Evolutionary conservation across 2,888 invertebrate species (phyloP).

Genomic region (Eupsilia transversa): DNA sequence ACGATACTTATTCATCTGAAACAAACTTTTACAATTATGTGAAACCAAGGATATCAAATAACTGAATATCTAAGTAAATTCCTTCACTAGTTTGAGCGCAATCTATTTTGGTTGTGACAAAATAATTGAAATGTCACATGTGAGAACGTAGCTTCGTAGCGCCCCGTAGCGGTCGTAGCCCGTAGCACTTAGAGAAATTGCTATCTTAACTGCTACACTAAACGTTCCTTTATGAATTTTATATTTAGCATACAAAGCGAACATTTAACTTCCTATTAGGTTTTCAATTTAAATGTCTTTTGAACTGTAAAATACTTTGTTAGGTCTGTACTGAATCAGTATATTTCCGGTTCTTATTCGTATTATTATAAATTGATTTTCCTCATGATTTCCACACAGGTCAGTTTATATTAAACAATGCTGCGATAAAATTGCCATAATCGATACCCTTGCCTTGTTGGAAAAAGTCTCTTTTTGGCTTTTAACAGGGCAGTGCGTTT

Average conservation of each 20-base stretch:
- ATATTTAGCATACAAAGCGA: conserved; percentile 57
- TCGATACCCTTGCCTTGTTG: not conserved
- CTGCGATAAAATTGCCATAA: not conserved
- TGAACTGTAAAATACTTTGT: conserved; percentile 32
- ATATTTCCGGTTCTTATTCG: not conserved
- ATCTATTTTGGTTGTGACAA: conserved; percentile 62
- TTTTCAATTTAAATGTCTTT: conserved; percentile 38
- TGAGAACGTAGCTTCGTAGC: conserved; percentile 48
- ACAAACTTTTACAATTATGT: not conserved
- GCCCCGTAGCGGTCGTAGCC: conserved; percentile 52
- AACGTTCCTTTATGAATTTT: conserved; percentile 59
- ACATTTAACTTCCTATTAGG: conserved; percentile 38
- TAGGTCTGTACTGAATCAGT: no score
- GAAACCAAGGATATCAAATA: conserved; percentile 6
- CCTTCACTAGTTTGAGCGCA: conserved; percentile 20
- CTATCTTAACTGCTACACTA: conserved; percentile 38
- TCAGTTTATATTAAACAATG: not conserved
- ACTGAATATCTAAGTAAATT: conserved; percentile 21
- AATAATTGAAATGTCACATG: conserved; percentile 69
- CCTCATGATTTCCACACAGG: not conserved
- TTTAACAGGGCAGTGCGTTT: no score
- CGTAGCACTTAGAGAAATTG: conserved; percentile 64
- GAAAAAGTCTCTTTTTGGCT: not conserved
- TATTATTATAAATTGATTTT: not conserved
- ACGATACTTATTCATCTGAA: not conserved